A percentile compares a stretch with the other conserved stretches of the same genome.
Conservation (phyloP, 2,113 vertebrate species). For the Isurus oxyrinchus region DNA sequence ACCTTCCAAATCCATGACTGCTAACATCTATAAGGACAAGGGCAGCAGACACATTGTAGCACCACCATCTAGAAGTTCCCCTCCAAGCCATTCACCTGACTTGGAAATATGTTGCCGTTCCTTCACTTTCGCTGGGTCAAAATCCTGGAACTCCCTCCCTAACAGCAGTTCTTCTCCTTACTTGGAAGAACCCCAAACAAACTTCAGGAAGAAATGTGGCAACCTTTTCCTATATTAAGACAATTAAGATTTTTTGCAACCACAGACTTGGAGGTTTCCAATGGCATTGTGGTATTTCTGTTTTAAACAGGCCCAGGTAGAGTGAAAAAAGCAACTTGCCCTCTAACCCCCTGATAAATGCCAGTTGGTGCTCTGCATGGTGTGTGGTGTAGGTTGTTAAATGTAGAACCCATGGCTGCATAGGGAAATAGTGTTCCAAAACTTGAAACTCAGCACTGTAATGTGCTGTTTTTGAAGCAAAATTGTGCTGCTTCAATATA, state of each 20-base stretch:
- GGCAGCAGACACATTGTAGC: too few relatives aligned
- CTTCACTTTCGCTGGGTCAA: too few relatives aligned
- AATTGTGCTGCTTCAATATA: not conserved
- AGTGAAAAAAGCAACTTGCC: not conserved
- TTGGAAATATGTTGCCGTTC: too few relatives aligned
- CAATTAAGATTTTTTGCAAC: not conserved
- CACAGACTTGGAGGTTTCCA: not conserved
- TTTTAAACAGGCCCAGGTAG: not conserved
- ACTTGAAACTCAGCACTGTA: not conserved
- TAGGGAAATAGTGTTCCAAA: not conserved
- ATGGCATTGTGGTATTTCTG: not conserved
- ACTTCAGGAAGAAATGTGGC: not conserved
- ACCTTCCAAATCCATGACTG: too few relatives aligned
- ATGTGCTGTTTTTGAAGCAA: not conserved
- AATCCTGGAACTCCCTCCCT: too few relatives aligned
- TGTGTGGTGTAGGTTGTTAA: not conserved
- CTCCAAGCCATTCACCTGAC: too few relatives aligned
- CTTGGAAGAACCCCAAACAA: not conserved
- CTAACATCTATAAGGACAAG: too few relatives aligned
- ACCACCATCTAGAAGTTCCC: too few relatives aligned
- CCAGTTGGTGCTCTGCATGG: not conserved
- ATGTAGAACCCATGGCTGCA: not conserved
- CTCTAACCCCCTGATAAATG: not conserved
- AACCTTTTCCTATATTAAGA: not conserved
- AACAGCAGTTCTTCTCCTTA: not conserved